Percentiles rank a stretch among this genome's conserved stretches.
Evolutionary conservation across 2,888 invertebrate species (phyloP).

Genomic region (Leptinotarsa peninsularis): DNA sequence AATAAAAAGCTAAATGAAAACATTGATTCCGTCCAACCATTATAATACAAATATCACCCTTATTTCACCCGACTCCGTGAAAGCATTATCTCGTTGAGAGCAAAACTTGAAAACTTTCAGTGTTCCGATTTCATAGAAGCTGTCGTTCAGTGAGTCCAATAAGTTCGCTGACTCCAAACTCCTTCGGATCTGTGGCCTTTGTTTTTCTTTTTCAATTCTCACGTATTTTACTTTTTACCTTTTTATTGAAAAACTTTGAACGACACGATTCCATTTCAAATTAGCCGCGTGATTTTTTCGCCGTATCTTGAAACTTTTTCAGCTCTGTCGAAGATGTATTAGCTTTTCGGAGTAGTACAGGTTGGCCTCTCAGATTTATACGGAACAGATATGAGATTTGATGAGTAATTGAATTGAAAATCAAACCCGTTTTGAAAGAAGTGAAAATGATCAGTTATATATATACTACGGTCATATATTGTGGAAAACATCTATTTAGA

Average conservation of each 20-base stretch:
- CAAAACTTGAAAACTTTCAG: slow-evolving; percentile 14
- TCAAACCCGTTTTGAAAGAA: too few species aligned
- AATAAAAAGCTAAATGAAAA: not conserved
- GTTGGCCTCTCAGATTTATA: too few species aligned
- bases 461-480: too few species aligned
- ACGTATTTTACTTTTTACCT: slow-evolving; percentile 38
- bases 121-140: slow-evolving; percentile 27
- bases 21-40: not conserved
- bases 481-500: too few species aligned
- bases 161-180: slow-evolving; percentile 35
- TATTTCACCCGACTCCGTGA: slow-evolving; percentile 2
- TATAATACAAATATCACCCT: not conserved
- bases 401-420: too few species aligned
- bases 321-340: not conserved
- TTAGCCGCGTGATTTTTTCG: slow-evolving; percentile 29
- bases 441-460: too few species aligned
- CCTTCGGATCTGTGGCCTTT: slow-evolving; percentile 41
- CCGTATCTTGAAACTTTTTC: slow-evolving; percentile 9
- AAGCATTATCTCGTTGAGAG: slow-evolving; percentile 18
- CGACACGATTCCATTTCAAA: slow-evolving; percentile 37
- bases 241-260: slow-evolving; percentile 42
- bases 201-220: slow-evolving; percentile 47
- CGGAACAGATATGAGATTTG: too few species aligned
- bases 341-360: too few species aligned
- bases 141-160: slow-evolving; percentile 30